Evolutionary conservation across 2,888 invertebrate genomes (phyloP).

Genomic region (Ommatoiulus sabulosus): DNA sequence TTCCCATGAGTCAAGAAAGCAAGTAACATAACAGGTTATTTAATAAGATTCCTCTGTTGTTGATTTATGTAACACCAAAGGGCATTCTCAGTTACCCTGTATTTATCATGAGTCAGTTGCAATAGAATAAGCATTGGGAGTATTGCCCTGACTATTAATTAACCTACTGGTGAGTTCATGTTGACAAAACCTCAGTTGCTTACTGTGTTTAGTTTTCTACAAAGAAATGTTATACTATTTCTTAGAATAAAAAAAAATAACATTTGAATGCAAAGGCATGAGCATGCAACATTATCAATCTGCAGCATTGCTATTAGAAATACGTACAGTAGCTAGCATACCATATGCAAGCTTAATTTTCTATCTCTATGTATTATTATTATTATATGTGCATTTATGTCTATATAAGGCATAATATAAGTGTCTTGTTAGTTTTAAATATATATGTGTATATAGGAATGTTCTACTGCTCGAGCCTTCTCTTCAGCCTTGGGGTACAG

Average conservation of each 20-base stretch:
- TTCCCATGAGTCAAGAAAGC: neutral
- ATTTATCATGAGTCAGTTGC: neutral
- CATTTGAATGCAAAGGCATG: conserved; percentile 6
- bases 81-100: conserved; percentile 16
- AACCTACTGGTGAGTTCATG: neutral
- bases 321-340: neutral
- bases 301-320: neutral
- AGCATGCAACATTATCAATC: neutral
- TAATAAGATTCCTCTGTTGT: neutral
- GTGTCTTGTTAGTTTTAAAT: conserved; percentile 26
- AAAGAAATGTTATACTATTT: conserved; percentile 10
- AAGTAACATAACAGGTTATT: neutral
- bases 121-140: conserved; percentile 12
- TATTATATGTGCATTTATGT: conserved; percentile 39
- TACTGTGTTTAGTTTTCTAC: neutral
- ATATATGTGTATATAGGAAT: conserved; percentile 39
- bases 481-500: conserved; percentile 10
- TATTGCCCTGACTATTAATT: neutral
- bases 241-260: conserved; percentile 32
- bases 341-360: neutral
- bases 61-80: conserved; percentile 10
- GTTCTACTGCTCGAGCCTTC: conserved; percentile 31
- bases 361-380: neutral
- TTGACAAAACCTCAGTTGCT: neutral
- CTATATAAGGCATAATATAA: conserved; percentile 32